phyloP scores from a whole-genome alignment of 2,113 vertebrate species.

The Alexandromys fortis region DNA sequence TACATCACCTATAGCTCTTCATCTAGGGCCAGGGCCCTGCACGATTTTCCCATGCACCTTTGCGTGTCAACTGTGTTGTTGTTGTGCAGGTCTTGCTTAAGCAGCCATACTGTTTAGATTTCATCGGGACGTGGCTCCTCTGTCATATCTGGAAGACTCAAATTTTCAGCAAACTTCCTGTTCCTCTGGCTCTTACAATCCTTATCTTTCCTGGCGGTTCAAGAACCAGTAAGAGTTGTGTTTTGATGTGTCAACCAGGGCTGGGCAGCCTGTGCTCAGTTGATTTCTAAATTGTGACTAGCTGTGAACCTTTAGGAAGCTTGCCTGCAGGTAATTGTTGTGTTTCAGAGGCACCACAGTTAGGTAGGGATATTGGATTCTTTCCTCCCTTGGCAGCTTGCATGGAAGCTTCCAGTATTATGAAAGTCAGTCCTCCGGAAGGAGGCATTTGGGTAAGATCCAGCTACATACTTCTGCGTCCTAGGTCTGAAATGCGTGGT shows the following conservation, averaged over 20 bases:
- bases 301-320: background rate
- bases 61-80: background rate
- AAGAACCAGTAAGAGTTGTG: background rate
- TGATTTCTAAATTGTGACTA: background rate
- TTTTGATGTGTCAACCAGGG: background rate
- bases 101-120: too few relatives aligned
- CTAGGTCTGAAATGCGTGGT: background rate
- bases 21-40: background rate
- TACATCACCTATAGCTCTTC: background rate
- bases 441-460: background rate
- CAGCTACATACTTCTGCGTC: background rate
- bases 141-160: too few relatives aligned
- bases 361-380: background rate
- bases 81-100: background rate
- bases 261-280: background rate
- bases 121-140: too few relatives aligned
- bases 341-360: background rate
- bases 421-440: background rate
- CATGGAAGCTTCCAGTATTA: background rate
- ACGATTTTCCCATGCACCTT: background rate
- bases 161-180: too few relatives aligned
- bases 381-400: background rate
- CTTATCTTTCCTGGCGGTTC: background rate
- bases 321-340: background rate
- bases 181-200: too few relatives aligned